Evolutionary conservation across 2,113 vertebrate species (phyloP), one percentile per base, ranked within the genome.

Genomic region (Phylloscopus whistleri): DNA sequence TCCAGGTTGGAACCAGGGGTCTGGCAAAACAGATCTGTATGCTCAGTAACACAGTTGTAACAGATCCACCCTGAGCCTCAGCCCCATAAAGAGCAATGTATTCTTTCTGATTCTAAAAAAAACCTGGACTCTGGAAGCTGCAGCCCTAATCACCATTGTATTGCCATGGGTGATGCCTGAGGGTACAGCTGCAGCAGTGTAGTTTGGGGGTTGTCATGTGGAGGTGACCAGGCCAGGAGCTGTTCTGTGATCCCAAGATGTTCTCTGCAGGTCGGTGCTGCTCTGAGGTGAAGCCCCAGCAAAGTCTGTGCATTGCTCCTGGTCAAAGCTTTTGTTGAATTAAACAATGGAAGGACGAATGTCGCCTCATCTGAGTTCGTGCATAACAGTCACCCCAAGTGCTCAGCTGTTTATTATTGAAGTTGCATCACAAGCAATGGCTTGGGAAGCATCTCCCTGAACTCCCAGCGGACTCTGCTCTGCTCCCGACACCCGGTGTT

Each of bases 401-500:
- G 20, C 66, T 48, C 64, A 2, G 5, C 30, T 3, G 5, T 48
- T 77, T 21, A 3, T 53, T 70, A 20, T 17, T 2, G 1, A 11
- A 1, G 2, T 39, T 20, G 17, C n/a, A 9, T 62, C 3, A 1
- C 14, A 11, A 46, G 46, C 10, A 17, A 3, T 53, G 11, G 2
- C 66, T 78, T 31, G 56, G 66, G 81, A 81, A 68, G 44, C 74
- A 4, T 52, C 55, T 91, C 44, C 44, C 78, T 63, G 44, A 74
- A 2, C 18, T 95, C 66, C 64, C 52, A 3, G 78, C 0, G 5
- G 89, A 39, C 21, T 77, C 49, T 7, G 3, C 72, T 87, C 55
- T 1, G 2, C 46, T 83, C 51, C 68, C 1, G 1, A 2, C 52
- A 18, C 51, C n/a, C 0, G 0, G 7, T 11, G 0, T 78, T 87